Conservation (phyloP, 1,140 invertebrate genomes). For the Grapholita molesta region DNA sequence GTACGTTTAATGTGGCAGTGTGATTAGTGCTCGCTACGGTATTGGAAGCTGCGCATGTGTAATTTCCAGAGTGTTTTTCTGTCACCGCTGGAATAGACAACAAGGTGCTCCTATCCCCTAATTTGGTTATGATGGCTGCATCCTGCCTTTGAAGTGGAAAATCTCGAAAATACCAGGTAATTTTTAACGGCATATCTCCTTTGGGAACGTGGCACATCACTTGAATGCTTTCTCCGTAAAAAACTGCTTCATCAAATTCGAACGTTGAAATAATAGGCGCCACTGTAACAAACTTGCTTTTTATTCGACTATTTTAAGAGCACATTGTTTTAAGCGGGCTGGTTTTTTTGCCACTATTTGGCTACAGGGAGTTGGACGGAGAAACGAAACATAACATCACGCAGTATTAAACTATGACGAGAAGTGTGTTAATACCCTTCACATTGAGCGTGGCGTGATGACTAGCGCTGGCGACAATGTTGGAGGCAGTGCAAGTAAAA, state of each 20-base stretch:
- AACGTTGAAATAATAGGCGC: conserved; percentile 81
- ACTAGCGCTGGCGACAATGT: conserved; percentile 84
- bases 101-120: conserved; percentile 85
- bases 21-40: conserved; percentile 82
- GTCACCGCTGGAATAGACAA: conserved; percentile 87
- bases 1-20: conserved; percentile 83
- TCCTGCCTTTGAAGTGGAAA: conserved; percentile 73
- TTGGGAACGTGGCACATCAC: conserved; percentile 83
- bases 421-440: conserved; percentile 55
- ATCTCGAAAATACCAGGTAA: conserved; percentile 82
- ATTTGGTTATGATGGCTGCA: conserved; percentile 78
- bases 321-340: not conserved
- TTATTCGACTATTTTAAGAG: not conserved
- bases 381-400: not conserved
- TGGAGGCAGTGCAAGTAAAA: conserved; percentile 89
- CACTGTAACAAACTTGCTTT: conserved; percentile 72
- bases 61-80: conserved; percentile 87
- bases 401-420: not conserved
- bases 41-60: conserved; percentile 88
- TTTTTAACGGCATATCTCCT: conserved; percentile 82
- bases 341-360: not conserved
- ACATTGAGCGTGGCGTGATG: conserved; percentile 82
- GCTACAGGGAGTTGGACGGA: not conserved
- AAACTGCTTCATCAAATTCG: conserved; percentile 82
- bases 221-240: conserved; percentile 86